These are phyloP conservation scores for Xestia xanthographa DNA, from an alignment of 2,888 invertebrate species.

Conservation along the genomic window DNA sequence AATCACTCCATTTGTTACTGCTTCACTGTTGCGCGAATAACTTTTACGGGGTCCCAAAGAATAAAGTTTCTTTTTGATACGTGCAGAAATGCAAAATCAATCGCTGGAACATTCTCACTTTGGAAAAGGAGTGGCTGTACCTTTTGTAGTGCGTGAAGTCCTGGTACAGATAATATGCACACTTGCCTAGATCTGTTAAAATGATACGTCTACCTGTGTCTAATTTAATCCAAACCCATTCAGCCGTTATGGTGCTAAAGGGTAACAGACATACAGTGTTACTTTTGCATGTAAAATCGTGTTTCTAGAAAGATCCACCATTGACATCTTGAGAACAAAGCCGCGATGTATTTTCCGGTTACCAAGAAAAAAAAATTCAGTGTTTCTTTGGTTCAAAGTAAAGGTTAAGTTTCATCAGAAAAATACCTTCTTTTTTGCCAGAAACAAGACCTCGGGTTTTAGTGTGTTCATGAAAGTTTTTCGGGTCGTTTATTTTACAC, in stretches of 20 bases:
- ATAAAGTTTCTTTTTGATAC: slow-evolving; percentile 43
- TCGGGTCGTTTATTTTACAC: slow-evolving; percentile 50
- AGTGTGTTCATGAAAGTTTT: slow-evolving; percentile 56
- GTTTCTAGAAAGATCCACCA: neutral
- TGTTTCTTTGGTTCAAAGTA: slow-evolving; percentile 12
- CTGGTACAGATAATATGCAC: neutral
- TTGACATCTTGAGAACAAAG: neutral
- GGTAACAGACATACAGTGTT: neutral
- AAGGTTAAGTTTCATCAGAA: slow-evolving; percentile 21
- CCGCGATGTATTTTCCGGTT: neutral
- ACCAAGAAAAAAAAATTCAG: neutral
- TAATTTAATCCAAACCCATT: too few species aligned
- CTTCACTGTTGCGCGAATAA: neutral
- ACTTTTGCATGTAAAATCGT: neutral
- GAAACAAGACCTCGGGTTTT: slow-evolving; percentile 35
- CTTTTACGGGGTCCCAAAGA: slow-evolving; percentile 33
- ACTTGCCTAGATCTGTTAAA: too few species aligned
- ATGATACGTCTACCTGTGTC: too few species aligned
- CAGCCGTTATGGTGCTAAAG: neutral
- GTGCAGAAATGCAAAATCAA: slow-evolving; percentile 48
- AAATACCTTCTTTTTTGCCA: slow-evolving; percentile 24
- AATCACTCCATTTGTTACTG: slow-evolving; percentile 40
- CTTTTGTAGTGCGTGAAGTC: neutral
- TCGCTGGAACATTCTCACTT: slow-evolving; percentile 14
- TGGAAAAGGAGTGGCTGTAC: neutral